A percentile compares a stretch with the other conserved stretches of the same genome.
Evolutionary conservation across 2,888 invertebrate genomes (phyloP).

Genomic region (Aphodius sticticus): DNA sequence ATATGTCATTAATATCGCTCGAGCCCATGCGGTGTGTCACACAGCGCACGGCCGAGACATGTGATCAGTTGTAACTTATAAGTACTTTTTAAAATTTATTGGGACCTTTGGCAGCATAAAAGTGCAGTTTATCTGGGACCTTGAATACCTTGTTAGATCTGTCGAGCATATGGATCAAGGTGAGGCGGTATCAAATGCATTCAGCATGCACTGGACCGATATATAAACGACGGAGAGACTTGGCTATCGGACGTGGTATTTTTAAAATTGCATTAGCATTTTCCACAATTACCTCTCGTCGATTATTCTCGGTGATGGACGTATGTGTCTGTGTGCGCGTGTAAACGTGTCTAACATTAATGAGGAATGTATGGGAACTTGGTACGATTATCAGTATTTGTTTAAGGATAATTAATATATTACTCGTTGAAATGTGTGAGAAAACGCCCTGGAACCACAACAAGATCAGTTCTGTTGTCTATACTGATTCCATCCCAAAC

Average conservation of each 20-base stretch:
- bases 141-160: neutral
- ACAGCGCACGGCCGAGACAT: neutral
- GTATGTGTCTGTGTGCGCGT: neutral
- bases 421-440: too few species aligned
- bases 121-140: neutral
- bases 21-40: neutral
- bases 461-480: too few species aligned
- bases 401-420: too few species aligned
- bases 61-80: neutral
- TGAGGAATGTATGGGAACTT: neutral
- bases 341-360: neutral
- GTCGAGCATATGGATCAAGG: constrained; percentile 4
- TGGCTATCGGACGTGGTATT: neutral
- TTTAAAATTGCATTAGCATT: constrained; percentile 4
- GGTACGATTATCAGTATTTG: too few species aligned
- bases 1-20: neutral
- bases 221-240: neutral
- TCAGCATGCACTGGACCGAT: neutral
- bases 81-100: neutral
- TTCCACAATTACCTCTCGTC: neutral
- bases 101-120: constrained; percentile 4
- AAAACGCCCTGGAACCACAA: too few species aligned
- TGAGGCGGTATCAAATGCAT: neutral
- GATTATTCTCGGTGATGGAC: neutral
- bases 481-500: too few species aligned